A percentile compares a stretch with the other conserved stretches of the same genome.
Evolutionary conservation across 2,113 vertebrate genomes (phyloP).

Genomic region (Typhlomys cinereus): DNA sequence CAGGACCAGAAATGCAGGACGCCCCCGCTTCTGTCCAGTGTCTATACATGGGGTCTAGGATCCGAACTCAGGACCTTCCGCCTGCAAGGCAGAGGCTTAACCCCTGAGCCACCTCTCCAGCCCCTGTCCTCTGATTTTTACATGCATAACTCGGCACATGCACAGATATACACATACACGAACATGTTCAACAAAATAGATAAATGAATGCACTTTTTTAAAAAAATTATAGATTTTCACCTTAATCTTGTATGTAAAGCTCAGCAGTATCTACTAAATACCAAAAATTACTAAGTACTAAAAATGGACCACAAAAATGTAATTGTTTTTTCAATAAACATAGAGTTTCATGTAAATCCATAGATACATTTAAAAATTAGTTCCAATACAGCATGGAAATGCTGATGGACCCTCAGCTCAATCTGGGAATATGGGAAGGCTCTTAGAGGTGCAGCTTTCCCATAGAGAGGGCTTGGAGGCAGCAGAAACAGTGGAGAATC

Average conservation of each 20-base stretch:
- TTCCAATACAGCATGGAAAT: neutral
- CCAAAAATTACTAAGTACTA: neutral
- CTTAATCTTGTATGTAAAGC: neutral
- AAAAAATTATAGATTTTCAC: neutral
- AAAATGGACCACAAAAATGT: neutral
- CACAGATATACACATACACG: too few relatives aligned
- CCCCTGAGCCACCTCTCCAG: too few relatives aligned
- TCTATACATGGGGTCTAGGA: too few relatives aligned
- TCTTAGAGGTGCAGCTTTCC: neutral
- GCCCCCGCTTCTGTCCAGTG: too few relatives aligned
- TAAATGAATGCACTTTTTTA: neutral
- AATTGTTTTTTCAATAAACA: neutral
- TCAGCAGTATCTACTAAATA: neutral
- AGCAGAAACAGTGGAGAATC: neutral
- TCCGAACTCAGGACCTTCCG: too few relatives aligned
- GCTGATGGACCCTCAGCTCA: neutral
- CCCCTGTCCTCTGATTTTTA: too few relatives aligned
- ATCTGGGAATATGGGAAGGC: neutral
- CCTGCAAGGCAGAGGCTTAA: too few relatives aligned
- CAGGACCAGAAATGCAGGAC: too few relatives aligned
- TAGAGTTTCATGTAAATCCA: neutral
- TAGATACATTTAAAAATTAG: neutral
- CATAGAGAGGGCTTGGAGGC: neutral
- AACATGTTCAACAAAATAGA: too few relatives aligned
- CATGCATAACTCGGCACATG: too few relatives aligned